Evolutionary conservation across 1,140 invertebrate genomes (phyloP).

Genomic region (Ylistrum balloti): DNA sequence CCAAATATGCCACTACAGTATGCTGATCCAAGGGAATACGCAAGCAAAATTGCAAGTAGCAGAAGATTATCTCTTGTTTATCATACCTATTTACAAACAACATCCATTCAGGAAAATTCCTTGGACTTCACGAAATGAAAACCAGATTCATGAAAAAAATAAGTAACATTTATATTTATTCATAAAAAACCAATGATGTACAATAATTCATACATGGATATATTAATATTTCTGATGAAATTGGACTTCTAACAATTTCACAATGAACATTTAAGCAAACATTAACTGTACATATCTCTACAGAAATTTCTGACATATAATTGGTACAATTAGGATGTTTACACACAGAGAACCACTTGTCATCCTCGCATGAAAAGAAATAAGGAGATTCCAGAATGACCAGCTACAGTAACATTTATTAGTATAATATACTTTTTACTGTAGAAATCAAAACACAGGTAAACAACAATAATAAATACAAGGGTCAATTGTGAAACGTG

Average conservation of each 20-base stretch:
- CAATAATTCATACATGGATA: constrained; percentile 1
- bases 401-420: background rate
- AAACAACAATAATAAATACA: background rate
- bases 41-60: no score
- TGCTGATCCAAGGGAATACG: no score
- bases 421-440: background rate
- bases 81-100: no score
- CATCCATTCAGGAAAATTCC: no score
- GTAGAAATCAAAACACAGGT: background rate
- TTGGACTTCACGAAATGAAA: no score
- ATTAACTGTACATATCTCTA: constrained; percentile 11
- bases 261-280: background rate
- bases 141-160: background rate
- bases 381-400: background rate
- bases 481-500: no score
- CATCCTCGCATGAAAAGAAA: background rate
- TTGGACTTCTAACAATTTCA: constrained; percentile 38
- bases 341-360: background rate
- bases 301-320: background rate
- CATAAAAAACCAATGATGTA: background rate
- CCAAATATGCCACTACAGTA: no score
- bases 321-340: background rate
- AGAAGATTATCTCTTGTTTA: no score
- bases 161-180: constrained; percentile 36
- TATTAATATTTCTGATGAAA: constrained; percentile 29